These are phyloP conservation scores for Choristoneura rosaceana DNA, from an alignment of 2,888 invertebrate species.

Conservation along the genomic window DNA sequence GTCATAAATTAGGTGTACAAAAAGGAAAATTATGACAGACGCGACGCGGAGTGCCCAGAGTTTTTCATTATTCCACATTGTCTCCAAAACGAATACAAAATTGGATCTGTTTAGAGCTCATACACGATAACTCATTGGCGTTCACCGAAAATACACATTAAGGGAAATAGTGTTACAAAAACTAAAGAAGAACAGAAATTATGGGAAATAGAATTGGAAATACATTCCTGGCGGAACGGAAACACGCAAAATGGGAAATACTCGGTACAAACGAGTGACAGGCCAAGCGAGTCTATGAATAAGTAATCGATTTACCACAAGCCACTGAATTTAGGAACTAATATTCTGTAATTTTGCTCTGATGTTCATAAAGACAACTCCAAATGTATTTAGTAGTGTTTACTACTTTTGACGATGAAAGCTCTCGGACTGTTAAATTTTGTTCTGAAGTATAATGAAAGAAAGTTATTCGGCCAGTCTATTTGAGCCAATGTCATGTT, in stretches of 20 bases:
- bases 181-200: slow-evolving; percentile 19
- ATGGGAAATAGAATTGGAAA: slow-evolving; percentile 32
- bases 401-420: not conserved
- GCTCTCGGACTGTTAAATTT: not conserved
- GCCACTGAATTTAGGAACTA: slow-evolving; percentile 24
- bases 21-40: slow-evolving; percentile 70
- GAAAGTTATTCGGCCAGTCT: not conserved
- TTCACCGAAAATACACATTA: slow-evolving; percentile 11
- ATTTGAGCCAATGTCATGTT: not conserved
- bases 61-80: slow-evolving; percentile 63
- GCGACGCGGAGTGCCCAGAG: slow-evolving; percentile 64
- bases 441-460: not conserved
- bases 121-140: slow-evolving; percentile 49
- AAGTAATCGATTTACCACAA: slow-evolving; percentile 39
- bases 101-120: slow-evolving; percentile 54
- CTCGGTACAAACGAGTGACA: slow-evolving; percentile 39
- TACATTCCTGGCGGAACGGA: slow-evolving; percentile 26
- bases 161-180: slow-evolving; percentile 15
- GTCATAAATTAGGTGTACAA: slow-evolving; percentile 78
- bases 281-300: slow-evolving; percentile 36
- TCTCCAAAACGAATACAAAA: slow-evolving; percentile 58
- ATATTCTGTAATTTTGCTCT: not conserved
- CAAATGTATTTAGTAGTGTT: not conserved
- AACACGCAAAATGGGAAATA: slow-evolving; percentile 35
- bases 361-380: not conserved